phyloP scores from a whole-genome alignment of 2,888 invertebrate genomes.

The Phymatocera aterrima region DNA sequence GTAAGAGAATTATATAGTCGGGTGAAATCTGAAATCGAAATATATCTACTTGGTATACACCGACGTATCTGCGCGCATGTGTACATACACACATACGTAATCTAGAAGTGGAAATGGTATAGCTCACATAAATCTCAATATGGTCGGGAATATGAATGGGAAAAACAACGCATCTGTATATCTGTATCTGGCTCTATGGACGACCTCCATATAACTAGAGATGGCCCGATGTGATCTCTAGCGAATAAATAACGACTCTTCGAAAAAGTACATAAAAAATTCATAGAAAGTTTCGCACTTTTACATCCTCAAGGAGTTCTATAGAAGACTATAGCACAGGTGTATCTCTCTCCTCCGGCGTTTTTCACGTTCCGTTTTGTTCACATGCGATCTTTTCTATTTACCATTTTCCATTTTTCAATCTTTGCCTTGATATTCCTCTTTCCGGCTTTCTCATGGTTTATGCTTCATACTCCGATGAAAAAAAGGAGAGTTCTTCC shows the following conservation, averaged over 20 bases:
- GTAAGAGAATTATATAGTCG: neutral
- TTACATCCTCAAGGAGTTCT: neutral
- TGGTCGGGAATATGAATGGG: conserved; percentile 15
- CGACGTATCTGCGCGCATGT: no score
- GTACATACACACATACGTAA: no score
- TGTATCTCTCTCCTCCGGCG: neutral
- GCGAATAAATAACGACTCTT: conserved; percentile 9
- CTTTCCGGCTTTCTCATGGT: no score
- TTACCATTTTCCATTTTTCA: no score
- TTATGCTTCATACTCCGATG: no score
- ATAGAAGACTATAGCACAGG: neutral
- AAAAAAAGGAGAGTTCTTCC: no score
- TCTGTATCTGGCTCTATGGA: neutral
- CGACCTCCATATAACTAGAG: conserved; percentile 7
- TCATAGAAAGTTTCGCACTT: conserved; percentile 25
- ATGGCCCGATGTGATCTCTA: conserved; percentile 8
- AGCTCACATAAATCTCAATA: conserved; percentile 18
- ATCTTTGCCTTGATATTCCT: no score
- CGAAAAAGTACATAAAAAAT: conserved; percentile 32
- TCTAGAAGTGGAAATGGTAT: neutral
- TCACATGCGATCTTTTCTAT: no score
- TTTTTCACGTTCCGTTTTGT: neutral
- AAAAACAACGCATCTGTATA: neutral
- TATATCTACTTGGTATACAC: no score
- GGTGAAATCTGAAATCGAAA: neutral